Evolutionary conservation across 2,888 invertebrate genomes (phyloP).

Genomic region (Drosophila kambysellisi): DNA sequence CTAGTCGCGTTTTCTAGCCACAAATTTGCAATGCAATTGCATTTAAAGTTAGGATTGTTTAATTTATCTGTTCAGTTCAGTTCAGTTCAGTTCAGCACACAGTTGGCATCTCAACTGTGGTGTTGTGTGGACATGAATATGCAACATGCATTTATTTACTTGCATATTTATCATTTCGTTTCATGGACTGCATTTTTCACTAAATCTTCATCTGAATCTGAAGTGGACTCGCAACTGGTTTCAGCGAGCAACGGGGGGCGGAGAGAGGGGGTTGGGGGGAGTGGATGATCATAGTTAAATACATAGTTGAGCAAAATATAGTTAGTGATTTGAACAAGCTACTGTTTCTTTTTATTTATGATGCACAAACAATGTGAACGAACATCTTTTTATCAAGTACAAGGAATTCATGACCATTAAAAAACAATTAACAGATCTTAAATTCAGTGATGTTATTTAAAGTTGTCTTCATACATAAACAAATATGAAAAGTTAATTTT

Average conservation of each 20-base stretch:
- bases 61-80: slow-evolving; percentile 73
- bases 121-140: slow-evolving; percentile 44
- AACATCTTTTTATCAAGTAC: slow-evolving; percentile 3
- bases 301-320: slow-evolving; percentile 37
- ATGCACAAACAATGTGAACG: slow-evolving; percentile 12
- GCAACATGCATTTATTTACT: slow-evolving; percentile 59
- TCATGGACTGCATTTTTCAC: slow-evolving; percentile 45
- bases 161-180: slow-evolving; percentile 38
- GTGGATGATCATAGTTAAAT: slow-evolving; percentile 40
- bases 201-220: slow-evolving; percentile 30
- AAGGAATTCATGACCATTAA: slow-evolving; percentile 1
- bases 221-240: slow-evolving; percentile 44
- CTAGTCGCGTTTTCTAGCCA: slow-evolving; percentile 52
- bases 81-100: slow-evolving; percentile 65
- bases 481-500: neutral
- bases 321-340: slow-evolving; percentile 45
- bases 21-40: slow-evolving; percentile 75
- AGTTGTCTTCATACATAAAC: neutral
- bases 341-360: slow-evolving; percentile 43
- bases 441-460: neutral
- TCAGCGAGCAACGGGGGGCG: neutral
- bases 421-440: neutral
- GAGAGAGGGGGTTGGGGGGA: too few relatives aligned
- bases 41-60: slow-evolving; percentile 62
- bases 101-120: slow-evolving; percentile 65